Conservation (phyloP, 2,888 invertebrate species). For the Eulithis prunata region DNA sequence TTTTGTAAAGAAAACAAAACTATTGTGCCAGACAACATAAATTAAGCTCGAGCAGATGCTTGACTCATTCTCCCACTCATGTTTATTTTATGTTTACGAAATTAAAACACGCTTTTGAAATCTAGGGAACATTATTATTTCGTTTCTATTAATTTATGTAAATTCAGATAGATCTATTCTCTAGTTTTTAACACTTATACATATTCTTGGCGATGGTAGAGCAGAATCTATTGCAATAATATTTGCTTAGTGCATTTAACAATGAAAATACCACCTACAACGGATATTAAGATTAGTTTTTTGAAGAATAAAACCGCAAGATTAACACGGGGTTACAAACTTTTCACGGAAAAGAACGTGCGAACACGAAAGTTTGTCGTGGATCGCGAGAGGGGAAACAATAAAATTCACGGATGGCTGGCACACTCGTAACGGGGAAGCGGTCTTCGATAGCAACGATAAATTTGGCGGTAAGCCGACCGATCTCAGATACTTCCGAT, state of each 20-base stretch:
- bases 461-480: slow-evolving; percentile 64
- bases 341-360: slow-evolving; percentile 53
- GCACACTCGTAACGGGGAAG: slow-evolving; percentile 46
- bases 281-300: no score
- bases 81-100: slow-evolving; percentile 32
- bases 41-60: slow-evolving; percentile 34
- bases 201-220: no score
- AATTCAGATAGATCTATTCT: slow-evolving; percentile 1
- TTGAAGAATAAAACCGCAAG: slow-evolving; percentile 47
- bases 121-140: slow-evolving; percentile 10
- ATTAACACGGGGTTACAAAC: slow-evolving; percentile 59
- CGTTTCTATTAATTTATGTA: slow-evolving; percentile 12
- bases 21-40: slow-evolving; percentile 39
- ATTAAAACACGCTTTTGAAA: slow-evolving; percentile 14
- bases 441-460: slow-evolving; percentile 55
- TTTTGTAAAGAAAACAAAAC: slow-evolving; percentile 39
- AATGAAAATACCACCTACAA: neutral
- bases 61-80: slow-evolving; percentile 32
- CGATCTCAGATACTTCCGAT: slow-evolving; percentile 60
- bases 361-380: slow-evolving; percentile 68
- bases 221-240: no score
- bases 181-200: no score
- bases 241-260: slow-evolving; percentile 13
- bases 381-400: slow-evolving; percentile 66
- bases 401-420: slow-evolving; percentile 77